phyloP scores from a whole-genome alignment of 2,797 vertebrate genomes.

The Dendrocincla fuliginosa region DNA sequence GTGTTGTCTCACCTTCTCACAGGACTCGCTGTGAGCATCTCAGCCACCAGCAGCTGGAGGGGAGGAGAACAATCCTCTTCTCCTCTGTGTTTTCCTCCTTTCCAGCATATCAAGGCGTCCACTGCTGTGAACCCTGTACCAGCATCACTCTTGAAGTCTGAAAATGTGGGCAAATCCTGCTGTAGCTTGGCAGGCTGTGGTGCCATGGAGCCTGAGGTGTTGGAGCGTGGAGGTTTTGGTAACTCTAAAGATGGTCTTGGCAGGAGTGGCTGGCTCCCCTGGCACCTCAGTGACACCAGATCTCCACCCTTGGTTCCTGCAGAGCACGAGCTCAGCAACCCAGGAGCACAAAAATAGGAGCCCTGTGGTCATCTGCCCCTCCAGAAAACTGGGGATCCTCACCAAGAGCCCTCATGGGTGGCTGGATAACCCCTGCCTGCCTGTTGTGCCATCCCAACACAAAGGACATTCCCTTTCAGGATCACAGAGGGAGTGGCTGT shows the following conservation, averaged over 20 bases:
- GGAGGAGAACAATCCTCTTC: neutral
- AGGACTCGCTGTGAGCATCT: neutral
- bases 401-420: neutral
- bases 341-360: neutral
- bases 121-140: rapidly evolving
- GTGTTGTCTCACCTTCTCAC: neutral
- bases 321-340: neutral
- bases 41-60: neutral
- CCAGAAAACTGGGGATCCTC: neutral
- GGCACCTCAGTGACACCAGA: neutral
- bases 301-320: neutral
- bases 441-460: neutral
- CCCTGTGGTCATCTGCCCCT: neutral
- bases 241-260: neutral
- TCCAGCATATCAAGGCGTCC: neutral
- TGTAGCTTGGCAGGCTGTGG: neutral
- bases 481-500: neutral
- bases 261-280: neutral
- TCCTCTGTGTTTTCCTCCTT: neutral
- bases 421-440: neutral
- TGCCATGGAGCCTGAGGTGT: neutral
- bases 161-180: neutral
- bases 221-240: neutral
- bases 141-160: neutral
- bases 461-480: neutral